Evolutionary conservation across 2,888 invertebrate species (phyloP).

Genomic region (Oscheius sp.): DNA sequence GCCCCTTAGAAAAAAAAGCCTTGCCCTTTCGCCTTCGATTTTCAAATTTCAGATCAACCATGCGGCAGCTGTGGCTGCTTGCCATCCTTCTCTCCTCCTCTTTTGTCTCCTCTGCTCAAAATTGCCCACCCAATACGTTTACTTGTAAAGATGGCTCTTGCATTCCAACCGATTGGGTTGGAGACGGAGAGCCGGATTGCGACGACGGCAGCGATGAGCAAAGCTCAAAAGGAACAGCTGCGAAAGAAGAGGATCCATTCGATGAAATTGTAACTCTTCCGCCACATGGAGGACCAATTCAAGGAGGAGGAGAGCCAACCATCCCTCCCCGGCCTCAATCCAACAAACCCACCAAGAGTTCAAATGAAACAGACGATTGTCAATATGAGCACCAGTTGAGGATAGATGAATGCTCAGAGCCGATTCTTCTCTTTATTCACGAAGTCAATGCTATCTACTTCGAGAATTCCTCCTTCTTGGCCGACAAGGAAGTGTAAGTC

Average conservation of each 20-base stretch:
- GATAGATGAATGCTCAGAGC: constrained; percentile 55
- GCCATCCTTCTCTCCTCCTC: not conserved
- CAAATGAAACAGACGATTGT: constrained; percentile 37
- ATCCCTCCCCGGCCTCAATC: constrained; percentile 6
- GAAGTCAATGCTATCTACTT: constrained; percentile 43
- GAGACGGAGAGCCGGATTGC: constrained; percentile 67
- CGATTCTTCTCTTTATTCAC: constrained; percentile 49
- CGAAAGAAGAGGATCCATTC: constrained; percentile 32
- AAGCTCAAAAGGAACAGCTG: not conserved
- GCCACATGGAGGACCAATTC: not conserved
- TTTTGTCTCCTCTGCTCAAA: not conserved
- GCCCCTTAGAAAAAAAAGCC: no score
- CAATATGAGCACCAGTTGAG: constrained; percentile 48
- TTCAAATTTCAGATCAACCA: not conserved
- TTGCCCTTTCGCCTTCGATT: not conserved
- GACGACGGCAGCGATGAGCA: constrained; percentile 52
- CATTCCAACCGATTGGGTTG: constrained; percentile 65
- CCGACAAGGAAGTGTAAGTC: constrained; percentile 31
- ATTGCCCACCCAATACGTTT: constrained; percentile 62
- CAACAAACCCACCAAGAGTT: not conserved
- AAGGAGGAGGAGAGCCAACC: not conserved
- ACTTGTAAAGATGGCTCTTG: constrained; percentile 63
- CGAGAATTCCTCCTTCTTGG: constrained; percentile 29
- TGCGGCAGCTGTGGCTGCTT: constrained; percentile 25
- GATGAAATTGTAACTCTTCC: constrained; percentile 29